Conservation (phyloP, 2,113 vertebrate species). For the Aegotheles bennettii region DNA sequence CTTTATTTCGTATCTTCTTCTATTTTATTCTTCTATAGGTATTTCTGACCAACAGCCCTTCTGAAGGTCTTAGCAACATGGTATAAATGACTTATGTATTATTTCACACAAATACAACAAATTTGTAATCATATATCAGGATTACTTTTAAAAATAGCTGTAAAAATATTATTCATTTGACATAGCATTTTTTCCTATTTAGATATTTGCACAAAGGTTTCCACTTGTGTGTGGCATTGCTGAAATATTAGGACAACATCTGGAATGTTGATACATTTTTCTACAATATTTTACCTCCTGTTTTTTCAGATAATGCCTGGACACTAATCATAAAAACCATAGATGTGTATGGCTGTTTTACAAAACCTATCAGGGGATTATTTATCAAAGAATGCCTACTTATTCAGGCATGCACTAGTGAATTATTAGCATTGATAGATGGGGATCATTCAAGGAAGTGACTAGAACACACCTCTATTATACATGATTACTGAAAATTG, state of each 20-base stretch:
- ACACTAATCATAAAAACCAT: not conserved
- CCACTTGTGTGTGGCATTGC: not conserved
- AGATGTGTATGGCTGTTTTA: not conserved
- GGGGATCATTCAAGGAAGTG: not conserved
- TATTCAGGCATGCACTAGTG: not conserved
- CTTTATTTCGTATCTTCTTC: not conserved
- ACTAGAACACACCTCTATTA: not conserved
- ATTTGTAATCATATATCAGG: not conserved
- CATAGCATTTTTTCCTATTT: not conserved
- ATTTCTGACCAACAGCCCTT: not conserved
- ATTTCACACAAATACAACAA: not conserved
- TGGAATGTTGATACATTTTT: not conserved
- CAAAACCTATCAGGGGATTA: not conserved
- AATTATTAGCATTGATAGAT: not conserved
- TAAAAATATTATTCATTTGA: not conserved
- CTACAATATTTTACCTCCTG: not conserved
- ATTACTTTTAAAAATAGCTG: not conserved
- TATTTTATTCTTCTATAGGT: not conserved
- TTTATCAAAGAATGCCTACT: not conserved
- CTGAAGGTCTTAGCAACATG: not conserved
- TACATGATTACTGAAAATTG: not conserved
- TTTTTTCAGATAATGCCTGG: not conserved
- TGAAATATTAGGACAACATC: not conserved
- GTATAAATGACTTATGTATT: not conserved
- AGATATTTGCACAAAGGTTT: not conserved